phyloP scores from a whole-genome alignment of 2,113 vertebrate species.

The Chaetodon trifascialis region DNA sequence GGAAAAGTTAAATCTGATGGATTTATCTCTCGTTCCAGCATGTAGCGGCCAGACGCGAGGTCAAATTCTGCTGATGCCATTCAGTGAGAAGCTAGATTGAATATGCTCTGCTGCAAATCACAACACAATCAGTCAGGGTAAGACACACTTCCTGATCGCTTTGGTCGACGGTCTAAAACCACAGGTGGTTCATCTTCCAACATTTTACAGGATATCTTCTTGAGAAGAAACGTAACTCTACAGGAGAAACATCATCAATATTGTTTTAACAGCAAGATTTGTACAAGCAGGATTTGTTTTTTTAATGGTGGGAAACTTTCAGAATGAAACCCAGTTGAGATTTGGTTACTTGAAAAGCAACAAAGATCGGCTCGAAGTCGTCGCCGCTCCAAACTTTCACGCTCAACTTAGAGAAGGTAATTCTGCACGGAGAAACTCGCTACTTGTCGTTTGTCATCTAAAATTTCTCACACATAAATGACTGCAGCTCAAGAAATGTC shows the following conservation, averaged over 20 bases:
- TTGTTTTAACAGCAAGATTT: not conserved
- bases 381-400: constrained; percentile 6
- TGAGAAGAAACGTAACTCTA: not conserved
- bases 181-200: not conserved
- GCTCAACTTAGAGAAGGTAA: not conserved
- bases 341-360: not conserved
- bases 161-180: not conserved
- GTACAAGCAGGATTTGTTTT: not conserved
- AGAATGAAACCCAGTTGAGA: not conserved
- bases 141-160: constrained; percentile 20
- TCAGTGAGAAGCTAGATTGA: constrained; percentile 27
- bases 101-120: constrained; percentile 41
- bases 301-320: not conserved
- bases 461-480: constrained; percentile 9
- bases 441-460: constrained; percentile 8
- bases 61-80: constrained; percentile 55
- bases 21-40: constrained; percentile 57
- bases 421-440: not conserved
- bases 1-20: constrained; percentile 68
- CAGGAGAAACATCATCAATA: not conserved
- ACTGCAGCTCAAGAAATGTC: not conserved
- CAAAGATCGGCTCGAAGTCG: not conserved
- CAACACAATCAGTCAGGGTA: constrained; percentile 21
- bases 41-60: constrained; percentile 26
- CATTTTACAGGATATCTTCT: constrained; percentile 4